These are phyloP conservation scores for Nysson spinosus DNA, from an alignment of 2,888 invertebrate genomes.

Conservation along the genomic window DNA sequence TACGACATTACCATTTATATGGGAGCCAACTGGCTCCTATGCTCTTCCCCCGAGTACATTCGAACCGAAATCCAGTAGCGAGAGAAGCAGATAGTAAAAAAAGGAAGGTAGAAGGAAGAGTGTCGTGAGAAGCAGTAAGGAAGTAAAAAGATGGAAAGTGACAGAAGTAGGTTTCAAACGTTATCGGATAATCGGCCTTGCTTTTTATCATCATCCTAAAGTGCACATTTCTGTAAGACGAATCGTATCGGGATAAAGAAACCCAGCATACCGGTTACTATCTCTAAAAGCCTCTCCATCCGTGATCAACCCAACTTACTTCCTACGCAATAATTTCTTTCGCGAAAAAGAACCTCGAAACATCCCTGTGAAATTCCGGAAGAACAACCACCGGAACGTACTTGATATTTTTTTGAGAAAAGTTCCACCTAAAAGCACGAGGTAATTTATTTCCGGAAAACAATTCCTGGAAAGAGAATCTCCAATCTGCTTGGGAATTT, in stretches of 20 bases:
- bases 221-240: constrained; percentile 54
- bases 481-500: no score
- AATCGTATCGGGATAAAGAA: constrained; percentile 28
- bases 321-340: no score
- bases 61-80: constrained; percentile 39
- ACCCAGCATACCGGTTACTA: neutral
- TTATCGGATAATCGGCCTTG: constrained; percentile 22
- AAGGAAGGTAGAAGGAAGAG: constrained; percentile 33
- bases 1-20: constrained; percentile 51
- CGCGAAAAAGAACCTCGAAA: no score
- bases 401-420: no score
- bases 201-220: constrained; percentile 46
- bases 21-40: constrained; percentile 12
- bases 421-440: no score
- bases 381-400: no score
- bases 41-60: constrained; percentile 1
- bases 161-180: constrained; percentile 31
- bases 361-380: no score
- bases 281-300: neutral
- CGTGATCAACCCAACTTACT: neutral
- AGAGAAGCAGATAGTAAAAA: constrained; percentile 42
- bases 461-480: no score
- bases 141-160: constrained; percentile 24
- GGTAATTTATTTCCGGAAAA: no score
- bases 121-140: constrained; percentile 47